phyloP scores from a whole-genome alignment of 1,140 invertebrate species.

The Hyposmocoma kahamanoa region DNA sequence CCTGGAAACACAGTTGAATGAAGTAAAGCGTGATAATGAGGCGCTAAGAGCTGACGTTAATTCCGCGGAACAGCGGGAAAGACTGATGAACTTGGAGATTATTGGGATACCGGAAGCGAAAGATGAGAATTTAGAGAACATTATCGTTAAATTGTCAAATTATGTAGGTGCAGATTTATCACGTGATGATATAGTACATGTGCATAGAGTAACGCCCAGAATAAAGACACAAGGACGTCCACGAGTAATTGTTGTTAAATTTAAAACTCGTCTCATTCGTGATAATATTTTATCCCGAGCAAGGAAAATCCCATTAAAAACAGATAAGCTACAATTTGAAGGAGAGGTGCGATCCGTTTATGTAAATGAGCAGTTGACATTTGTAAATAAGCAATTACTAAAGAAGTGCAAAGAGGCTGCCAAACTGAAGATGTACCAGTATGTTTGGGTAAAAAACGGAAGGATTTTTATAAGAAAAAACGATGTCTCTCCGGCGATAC shows the following conservation, averaged over 20 bases:
- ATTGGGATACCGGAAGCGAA: slow-evolving; percentile 10
- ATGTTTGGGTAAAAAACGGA: background rate
- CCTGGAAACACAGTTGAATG: no score
- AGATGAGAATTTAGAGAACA: slow-evolving; percentile 8
- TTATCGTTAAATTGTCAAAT: slow-evolving; percentile 4
- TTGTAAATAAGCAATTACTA: background rate
- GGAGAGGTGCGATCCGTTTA: background rate
- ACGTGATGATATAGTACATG: slow-evolving; percentile 11
- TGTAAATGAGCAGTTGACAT: background rate
- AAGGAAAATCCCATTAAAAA: slow-evolving; percentile 6
- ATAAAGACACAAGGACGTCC: slow-evolving; percentile 7
- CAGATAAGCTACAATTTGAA: slow-evolving; percentile 10
- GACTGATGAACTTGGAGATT: slow-evolving; percentile 12
- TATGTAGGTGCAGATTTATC: slow-evolving; percentile 4
- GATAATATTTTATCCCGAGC: slow-evolving; percentile 13
- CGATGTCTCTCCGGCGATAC: background rate
- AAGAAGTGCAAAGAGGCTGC: background rate
- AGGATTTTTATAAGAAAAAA: background rate
- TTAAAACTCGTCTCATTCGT: no score
- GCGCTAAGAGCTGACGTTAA: no score
- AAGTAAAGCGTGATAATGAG: no score
- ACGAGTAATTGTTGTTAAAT: slow-evolving; percentile 10
- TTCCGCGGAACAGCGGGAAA: slow-evolving; percentile 8
- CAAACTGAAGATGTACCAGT: background rate
- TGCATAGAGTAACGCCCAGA: slow-evolving; percentile 9